Evolutionary conservation across 1,140 invertebrate genomes (phyloP), one percentile per base, ranked within the genome.

Genomic region (Conopomorpha cramerella): DNA sequence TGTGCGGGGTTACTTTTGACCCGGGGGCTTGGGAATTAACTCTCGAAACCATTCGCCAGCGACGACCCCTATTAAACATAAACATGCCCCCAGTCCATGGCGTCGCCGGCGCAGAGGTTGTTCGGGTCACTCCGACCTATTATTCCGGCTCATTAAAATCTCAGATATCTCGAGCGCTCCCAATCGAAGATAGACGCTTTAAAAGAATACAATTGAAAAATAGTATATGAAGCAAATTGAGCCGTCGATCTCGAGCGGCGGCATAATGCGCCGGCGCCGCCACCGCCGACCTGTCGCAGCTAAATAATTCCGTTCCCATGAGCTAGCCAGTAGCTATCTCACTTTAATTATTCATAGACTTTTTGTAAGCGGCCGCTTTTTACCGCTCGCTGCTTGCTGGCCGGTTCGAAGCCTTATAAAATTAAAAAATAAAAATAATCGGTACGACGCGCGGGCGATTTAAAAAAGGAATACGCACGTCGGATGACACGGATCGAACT

Each of bases 331-430:
- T 60, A 63, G 60, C 70, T 62, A 71, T 72, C 65, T 76, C 65
- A 45, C 64, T 72, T 76, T 76, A 76, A 76, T 76, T 76, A 76
- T 76, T 76, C 67, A 76, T 76, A 72, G 65, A 53, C 51, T 72
- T 74, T 71, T 74, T 68, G 59, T 68, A 47, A 49, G 51, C 61
- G 52, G 59, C 55, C 61, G 55, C 60, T 71, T 76, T 72, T 72
- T 76, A 72, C 67, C 60, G 65, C 58, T 60, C 53, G 52, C 51
- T 53, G 53, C 55, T 55, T 48, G 58, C 39, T 47, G 51, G 49
- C 49, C 51, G 47, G 45, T 48, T 52, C 57, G 59, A 51, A 55
- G 61, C 59, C 60, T 56, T 68, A 66, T 70, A 72, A 72, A 70
- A 74, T 70, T 68, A 68, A 76, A 72, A 71, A 72, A 58, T 54